Conservation (phyloP, 2,888 invertebrate genomes). For the Melitaea athalia region DNA sequence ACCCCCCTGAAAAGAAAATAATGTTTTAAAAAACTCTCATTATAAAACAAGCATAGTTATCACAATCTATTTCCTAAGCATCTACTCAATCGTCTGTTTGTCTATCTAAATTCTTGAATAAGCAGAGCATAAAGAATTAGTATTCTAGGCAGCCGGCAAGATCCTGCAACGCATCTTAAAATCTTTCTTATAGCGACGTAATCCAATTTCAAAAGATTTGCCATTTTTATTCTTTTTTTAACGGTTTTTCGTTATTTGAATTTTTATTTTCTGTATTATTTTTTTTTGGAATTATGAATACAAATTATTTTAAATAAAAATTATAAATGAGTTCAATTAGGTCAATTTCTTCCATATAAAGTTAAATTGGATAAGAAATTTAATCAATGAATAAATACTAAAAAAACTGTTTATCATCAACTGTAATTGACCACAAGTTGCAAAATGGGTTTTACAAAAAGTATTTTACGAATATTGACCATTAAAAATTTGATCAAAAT, state of each 20-base stretch:
- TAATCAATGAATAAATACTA: no score
- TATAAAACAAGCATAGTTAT: not conserved
- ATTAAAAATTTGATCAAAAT: no score
- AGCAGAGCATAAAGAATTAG: conserved; percentile 33
- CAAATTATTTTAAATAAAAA: no score
- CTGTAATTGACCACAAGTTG: no score
- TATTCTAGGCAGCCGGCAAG: conserved; percentile 26
- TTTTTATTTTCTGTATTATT: not conserved
- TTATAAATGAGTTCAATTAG: no score
- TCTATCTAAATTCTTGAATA: conserved; percentile 23
- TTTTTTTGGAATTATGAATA: no score
- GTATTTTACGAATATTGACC: no score
- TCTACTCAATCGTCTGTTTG: conserved; percentile 23
- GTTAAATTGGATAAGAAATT: no score
- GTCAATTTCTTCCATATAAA: no score
- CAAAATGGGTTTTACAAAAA: no score
- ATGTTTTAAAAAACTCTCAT: not conserved
- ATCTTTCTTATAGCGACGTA: conserved; percentile 27
- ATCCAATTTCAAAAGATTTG: conserved; percentile 40
- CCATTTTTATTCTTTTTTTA: conserved; percentile 29
- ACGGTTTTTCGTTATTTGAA: not conserved
- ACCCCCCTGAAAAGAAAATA: no score
- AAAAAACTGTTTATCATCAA: no score
- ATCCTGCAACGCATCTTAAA: conserved; percentile 36
- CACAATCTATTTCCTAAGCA: conserved; percentile 11